Conservation (phyloP, 2,797 vertebrate genomes). For the Centropyge bicolor region DNA sequence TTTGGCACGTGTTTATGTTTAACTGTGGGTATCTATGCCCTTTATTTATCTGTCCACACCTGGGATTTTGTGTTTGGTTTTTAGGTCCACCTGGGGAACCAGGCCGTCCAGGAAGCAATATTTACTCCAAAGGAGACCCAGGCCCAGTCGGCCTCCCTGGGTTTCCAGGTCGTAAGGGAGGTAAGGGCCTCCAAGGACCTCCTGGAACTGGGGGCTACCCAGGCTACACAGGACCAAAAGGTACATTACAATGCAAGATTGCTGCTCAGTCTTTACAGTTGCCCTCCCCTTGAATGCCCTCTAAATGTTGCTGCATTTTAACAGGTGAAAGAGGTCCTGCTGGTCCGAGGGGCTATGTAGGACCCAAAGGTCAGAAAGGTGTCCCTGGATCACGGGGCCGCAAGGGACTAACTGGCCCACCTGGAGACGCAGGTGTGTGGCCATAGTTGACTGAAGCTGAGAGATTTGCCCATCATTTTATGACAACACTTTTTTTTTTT, state of each 20-base stretch:
- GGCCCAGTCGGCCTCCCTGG: slow-evolving; percentile 67
- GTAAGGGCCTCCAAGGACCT: slow-evolving; percentile 56
- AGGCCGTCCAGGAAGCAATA: slow-evolving; percentile 42
- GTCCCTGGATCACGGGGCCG: slow-evolving; percentile 50
- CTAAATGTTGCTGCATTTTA: slow-evolving; percentile 32
- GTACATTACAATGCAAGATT: slow-evolving; percentile 35
- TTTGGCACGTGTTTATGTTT: neutral
- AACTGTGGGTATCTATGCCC: neutral
- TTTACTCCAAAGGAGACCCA: slow-evolving; percentile 55
- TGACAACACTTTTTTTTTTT: neutral
- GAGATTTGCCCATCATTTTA: neutral
- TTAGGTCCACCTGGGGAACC: slow-evolving; percentile 62
- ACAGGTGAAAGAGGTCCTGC: slow-evolving; percentile 60
- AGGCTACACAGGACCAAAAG: slow-evolving; percentile 54
- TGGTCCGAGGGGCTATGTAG: slow-evolving; percentile 55
- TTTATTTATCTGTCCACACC: slow-evolving; percentile 1
- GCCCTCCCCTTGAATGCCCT: neutral
- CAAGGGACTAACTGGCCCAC: slow-evolving; percentile 61
- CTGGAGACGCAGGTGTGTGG: slow-evolving; percentile 60
- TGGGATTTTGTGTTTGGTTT: neutral
- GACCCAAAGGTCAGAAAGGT: slow-evolving; percentile 67
- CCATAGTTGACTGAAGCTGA: neutral
- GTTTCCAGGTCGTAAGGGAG: slow-evolving; percentile 58
- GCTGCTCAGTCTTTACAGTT: neutral
- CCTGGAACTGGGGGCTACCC: slow-evolving; percentile 24